Conservation (phyloP, 2,113 vertebrate genomes). For the Otus sunia region DNA sequence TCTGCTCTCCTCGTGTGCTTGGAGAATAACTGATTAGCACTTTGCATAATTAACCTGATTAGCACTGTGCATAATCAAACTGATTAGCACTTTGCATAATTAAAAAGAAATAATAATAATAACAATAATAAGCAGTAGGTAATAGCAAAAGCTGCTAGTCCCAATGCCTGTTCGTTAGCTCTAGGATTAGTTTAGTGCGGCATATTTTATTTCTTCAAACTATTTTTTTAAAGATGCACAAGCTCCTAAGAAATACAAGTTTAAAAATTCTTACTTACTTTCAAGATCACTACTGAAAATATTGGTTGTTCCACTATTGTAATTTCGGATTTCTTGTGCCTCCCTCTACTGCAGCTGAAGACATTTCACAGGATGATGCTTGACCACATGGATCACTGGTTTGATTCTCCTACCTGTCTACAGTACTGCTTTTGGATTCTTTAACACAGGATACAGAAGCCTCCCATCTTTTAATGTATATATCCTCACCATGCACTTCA, state of each 20-base stretch:
- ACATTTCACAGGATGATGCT: not conserved
- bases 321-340: not conserved
- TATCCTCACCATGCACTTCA: not conserved
- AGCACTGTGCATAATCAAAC: conserved; percentile 89
- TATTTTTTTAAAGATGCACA: conserved; percentile 54
- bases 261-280: not conserved
- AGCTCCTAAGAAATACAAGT: not conserved
- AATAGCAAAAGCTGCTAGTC: conserved; percentile 82
- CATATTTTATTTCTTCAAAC: conserved; percentile 65
- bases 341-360: not conserved
- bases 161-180: conserved; percentile 70
- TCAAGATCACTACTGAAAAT: not conserved
- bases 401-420: not conserved
- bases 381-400: not conserved
- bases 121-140: conserved; percentile 87
- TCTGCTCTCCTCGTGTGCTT: conserved; percentile 85
- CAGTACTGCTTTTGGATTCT: not conserved
- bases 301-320: not conserved
- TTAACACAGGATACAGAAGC: not conserved
- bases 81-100: conserved; percentile 90
- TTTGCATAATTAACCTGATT: conserved; percentile 91
- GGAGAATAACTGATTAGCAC: conserved; percentile 89
- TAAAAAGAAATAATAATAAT: conserved; percentile 89
- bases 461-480: not conserved
- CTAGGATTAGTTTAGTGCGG: conserved; percentile 70